Conservation (phyloP, 2,797 vertebrate genomes). For the Sebastes matsubarae region DNA sequence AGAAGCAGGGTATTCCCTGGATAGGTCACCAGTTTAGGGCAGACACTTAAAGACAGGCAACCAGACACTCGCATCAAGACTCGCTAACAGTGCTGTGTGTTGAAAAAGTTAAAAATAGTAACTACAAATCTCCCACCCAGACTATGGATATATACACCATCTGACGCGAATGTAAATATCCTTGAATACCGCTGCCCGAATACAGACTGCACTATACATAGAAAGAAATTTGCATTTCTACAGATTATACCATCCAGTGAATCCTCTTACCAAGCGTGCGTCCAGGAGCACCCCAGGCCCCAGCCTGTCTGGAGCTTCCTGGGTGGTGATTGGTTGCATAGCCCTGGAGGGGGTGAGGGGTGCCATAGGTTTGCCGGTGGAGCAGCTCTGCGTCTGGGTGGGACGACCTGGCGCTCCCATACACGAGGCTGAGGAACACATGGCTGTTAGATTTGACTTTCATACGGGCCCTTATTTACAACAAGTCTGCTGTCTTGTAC, state of each 20-base stretch:
- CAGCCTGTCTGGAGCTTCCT: slow-evolving; percentile 83
- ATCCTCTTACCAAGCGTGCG: slow-evolving; percentile 79
- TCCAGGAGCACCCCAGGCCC: slow-evolving; percentile 78
- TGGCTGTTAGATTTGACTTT: not conserved
- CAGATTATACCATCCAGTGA: not conserved
- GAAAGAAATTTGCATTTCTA: not conserved
- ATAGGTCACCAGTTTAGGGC: not conserved
- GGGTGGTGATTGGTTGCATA: slow-evolving; percentile 93
- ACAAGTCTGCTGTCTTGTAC: not conserved
- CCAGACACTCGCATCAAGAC: not conserved
- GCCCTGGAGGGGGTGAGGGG: slow-evolving; percentile 90
- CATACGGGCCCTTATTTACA: not conserved
- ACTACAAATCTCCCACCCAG: not conserved
- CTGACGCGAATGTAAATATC: not conserved
- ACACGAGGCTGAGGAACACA: slow-evolving; percentile 85
- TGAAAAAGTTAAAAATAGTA: not conserved
- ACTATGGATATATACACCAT: not conserved
- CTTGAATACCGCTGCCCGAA: not conserved
- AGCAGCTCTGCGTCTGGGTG: slow-evolving; percentile 92
- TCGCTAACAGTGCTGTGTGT: not conserved
- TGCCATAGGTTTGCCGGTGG: slow-evolving; percentile 89
- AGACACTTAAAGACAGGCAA: not conserved
- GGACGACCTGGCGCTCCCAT: slow-evolving; percentile 90
- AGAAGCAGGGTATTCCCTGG: not conserved
- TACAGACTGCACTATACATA: not conserved